Evolutionary conservation across 2,797 vertebrate genomes (phyloP).

Genomic region (Molothrus ater): DNA sequence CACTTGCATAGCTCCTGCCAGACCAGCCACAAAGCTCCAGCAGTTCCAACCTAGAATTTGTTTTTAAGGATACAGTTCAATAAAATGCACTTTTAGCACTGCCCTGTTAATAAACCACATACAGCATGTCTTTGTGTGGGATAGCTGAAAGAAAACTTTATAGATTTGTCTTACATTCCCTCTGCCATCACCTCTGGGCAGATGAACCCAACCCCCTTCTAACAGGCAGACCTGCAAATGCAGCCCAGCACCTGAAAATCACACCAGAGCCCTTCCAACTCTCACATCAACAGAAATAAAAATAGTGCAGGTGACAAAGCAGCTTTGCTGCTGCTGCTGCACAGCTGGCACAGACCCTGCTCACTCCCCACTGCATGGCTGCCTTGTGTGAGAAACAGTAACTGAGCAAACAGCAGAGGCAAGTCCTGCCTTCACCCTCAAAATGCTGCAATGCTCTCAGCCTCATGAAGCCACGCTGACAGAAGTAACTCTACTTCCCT

Average conservation of each 20-base stretch:
- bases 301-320: not conserved
- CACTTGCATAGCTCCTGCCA: not conserved
- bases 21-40: not conserved
- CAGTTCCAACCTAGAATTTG: not conserved
- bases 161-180: not conserved
- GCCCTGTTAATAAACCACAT: not conserved
- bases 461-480: rapidly evolving
- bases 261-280: not conserved
- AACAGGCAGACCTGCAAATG: not conserved
- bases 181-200: not conserved
- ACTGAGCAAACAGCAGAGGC: not conserved
- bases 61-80: not conserved
- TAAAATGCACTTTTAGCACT: not conserved
- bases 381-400: not conserved
- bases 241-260: not conserved
- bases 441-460: not conserved
- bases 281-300: not conserved
- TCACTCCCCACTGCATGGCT: rapidly evolving
- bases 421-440: not conserved
- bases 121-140: not conserved
- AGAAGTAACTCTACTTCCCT: not conserved
- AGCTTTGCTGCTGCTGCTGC: not conserved
- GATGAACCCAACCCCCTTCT: not conserved
- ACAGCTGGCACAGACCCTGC: not conserved
- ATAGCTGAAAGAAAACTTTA: not conserved